Percentiles rank a stretch among this genome's conserved stretches.
Evolutionary conservation across 2,113 vertebrate genomes (phyloP).

Genomic region (Erythrocercus mccallii): DNA sequence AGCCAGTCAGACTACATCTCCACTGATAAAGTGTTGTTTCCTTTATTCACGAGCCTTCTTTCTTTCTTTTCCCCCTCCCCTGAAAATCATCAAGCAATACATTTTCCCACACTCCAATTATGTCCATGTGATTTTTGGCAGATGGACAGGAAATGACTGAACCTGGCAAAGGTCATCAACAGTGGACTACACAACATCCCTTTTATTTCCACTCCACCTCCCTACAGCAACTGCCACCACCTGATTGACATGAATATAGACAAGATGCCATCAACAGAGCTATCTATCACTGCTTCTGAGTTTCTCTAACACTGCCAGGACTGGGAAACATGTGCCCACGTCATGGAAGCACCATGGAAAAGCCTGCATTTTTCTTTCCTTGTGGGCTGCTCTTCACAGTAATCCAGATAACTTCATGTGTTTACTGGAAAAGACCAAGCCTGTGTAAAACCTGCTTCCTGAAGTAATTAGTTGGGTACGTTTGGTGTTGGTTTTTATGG

Average conservation of each 20-base stretch:
- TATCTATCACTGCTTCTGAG: constrained; percentile 21
- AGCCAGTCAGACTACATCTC: neutral
- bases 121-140: constrained; percentile 86
- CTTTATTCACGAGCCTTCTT: constrained; percentile 49
- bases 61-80: constrained; percentile 55
- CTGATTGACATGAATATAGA: constrained; percentile 62
- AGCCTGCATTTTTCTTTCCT: constrained; percentile 39
- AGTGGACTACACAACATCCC: constrained; percentile 62
- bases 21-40: constrained; percentile 10
- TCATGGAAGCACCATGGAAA: constrained; percentile 56
- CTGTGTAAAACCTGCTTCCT: constrained; percentile 60
- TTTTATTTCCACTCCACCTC: constrained; percentile 59
- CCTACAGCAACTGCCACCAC: constrained; percentile 9
- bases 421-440: constrained; percentile 48
- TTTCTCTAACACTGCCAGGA: constrained; percentile 33
- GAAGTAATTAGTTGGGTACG: neutral
- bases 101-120: constrained; percentile 82
- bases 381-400: neutral
- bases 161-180: constrained; percentile 71
- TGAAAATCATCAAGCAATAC: constrained; percentile 64
- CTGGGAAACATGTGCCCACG: constrained; percentile 26
- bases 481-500: neutral
- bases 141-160: constrained; percentile 84
- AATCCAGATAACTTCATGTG: constrained; percentile 43
- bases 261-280: constrained; percentile 58